A percentile compares a stretch with the other conserved stretches of the same genome.
phyloP scores from a whole-genome alignment of 2,888 invertebrate species.

The Odontomyia ornata region DNA sequence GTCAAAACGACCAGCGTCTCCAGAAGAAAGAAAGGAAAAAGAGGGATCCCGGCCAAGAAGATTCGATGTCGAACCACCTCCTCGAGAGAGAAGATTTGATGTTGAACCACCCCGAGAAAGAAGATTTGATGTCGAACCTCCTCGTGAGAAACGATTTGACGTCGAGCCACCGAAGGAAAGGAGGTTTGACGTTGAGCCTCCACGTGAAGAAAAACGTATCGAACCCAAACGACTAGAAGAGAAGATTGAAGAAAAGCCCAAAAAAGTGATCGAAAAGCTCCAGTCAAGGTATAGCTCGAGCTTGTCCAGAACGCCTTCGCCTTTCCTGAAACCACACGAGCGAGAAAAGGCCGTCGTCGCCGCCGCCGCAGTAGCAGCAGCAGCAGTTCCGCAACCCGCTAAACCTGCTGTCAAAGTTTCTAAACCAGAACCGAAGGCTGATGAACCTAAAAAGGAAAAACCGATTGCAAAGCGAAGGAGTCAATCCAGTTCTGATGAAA shows the following conservation, averaged over 20 bases:
- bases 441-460: neutral
- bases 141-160: conserved; percentile 39
- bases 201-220: conserved; percentile 41
- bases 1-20: conserved; percentile 38
- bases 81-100: conserved; percentile 3
- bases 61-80: conserved; percentile 26
- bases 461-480: conserved; percentile 58
- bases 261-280: neutral
- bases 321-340: conserved; percentile 74
- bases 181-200: conserved; percentile 28
- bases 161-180: conserved; percentile 17
- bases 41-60: conserved; percentile 22
- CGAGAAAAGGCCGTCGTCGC: conserved; percentile 53
- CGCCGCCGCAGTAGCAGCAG: conserved; percentile 56
- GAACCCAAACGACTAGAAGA: conserved; percentile 50
- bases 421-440: neutral
- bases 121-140: conserved; percentile 30
- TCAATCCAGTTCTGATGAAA: conserved; percentile 62
- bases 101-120: conserved; percentile 14
- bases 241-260: conserved; percentile 46
- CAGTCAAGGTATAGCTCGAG: conserved; percentile 72
- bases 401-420: neutral
- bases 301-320: conserved; percentile 85
- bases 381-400: neutral
- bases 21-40: conserved; percentile 43